Conservation (phyloP, 2,113 vertebrate species). For the Cyanistes caeruleus region DNA sequence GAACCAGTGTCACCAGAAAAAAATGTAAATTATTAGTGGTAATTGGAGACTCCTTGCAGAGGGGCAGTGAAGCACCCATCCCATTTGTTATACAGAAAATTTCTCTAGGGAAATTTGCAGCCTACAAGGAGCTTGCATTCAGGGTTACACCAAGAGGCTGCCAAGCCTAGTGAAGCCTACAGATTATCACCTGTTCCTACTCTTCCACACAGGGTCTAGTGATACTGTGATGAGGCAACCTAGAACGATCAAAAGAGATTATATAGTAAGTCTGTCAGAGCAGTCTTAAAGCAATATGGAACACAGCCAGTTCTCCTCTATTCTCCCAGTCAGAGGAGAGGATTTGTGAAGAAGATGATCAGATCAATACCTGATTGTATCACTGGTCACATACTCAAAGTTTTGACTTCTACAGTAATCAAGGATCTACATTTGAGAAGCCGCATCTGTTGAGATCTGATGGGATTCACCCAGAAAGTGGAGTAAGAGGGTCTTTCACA, state of each 20-base stretch:
- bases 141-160: neutral
- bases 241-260: neutral
- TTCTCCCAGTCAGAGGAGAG: neutral
- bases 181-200: neutral
- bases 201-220: neutral
- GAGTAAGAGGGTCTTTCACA: neutral
- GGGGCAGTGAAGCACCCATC: rapidly evolving
- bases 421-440: neutral
- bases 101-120: neutral
- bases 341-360: neutral
- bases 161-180: neutral
- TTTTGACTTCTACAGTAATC: neutral
- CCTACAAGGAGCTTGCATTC: neutral
- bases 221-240: neutral
- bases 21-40: neutral
- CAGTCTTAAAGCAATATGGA: neutral
- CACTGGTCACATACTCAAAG: neutral
- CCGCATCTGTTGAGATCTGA: neutral
- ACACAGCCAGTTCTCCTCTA: neutral
- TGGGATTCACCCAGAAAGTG: too few relatives aligned
- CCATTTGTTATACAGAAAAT: neutral
- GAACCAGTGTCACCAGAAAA: neutral
- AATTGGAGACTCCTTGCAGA: neutral
- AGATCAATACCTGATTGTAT: neutral
- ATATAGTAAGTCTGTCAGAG: neutral